Evolutionary conservation across 2,888 invertebrate species (phyloP).

Genomic region (Branchellion lobata): DNA sequence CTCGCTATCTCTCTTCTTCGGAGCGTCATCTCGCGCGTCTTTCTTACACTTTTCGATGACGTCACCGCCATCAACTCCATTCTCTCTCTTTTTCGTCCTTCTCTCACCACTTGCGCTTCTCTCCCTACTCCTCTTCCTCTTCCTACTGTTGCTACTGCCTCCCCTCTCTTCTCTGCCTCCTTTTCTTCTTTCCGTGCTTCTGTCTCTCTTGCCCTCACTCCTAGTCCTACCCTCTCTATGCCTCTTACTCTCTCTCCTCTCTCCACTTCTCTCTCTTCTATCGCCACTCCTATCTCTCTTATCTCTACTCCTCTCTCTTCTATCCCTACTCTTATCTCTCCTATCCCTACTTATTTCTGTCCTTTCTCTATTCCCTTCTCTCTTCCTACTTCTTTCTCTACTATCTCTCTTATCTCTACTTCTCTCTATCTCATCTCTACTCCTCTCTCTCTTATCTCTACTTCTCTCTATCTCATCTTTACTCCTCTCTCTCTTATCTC

Average conservation of each 20-base stretch:
- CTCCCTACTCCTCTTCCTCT: not conserved
- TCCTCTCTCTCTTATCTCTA: not conserved
- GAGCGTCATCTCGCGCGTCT: not conserved
- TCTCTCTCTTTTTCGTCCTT: conserved; percentile 39
- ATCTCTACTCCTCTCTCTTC: not conserved
- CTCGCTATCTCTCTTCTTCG: not conserved
- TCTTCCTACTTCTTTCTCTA: not conserved
- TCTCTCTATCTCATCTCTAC: conserved; percentile 2
- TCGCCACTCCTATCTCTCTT: not conserved
- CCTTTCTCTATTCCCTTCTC: conserved; percentile 2
- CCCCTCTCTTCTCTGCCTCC: conserved; percentile 16
- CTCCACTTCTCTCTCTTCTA: not conserved
- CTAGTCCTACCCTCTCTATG: not conserved
- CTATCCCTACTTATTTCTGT: too few relatives aligned
- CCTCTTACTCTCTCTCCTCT: not conserved
- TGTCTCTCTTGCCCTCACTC: not conserved
- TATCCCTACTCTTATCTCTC: not conserved
- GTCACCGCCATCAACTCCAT: conserved; percentile 22
- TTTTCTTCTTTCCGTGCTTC: not conserved
- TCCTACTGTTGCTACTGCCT: conserved; percentile 14
- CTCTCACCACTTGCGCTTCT: conserved; percentile 1
- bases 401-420: not conserved
- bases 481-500: not conserved
- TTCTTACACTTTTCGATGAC: not conserved
- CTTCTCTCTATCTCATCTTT: too few relatives aligned